phyloP scores from a whole-genome alignment of 2,113 vertebrate genomes.

The Macheiramphus alcinus region DNA sequence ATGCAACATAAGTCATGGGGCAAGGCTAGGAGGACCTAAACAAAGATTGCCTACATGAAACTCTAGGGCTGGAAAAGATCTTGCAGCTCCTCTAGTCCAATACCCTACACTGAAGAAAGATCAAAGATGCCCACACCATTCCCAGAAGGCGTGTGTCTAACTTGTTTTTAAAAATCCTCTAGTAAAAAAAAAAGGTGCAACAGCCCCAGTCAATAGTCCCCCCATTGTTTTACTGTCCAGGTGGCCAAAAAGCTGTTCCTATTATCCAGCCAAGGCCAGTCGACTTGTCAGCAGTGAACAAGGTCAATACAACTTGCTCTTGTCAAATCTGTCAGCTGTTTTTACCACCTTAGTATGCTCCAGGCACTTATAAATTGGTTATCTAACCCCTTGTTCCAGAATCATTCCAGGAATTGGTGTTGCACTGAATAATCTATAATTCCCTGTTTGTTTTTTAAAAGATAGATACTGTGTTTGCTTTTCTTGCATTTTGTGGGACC shows the following conservation, averaged over 20 bases:
- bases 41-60: background rate
- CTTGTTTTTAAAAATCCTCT: background rate
- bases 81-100: background rate
- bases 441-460: background rate
- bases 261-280: background rate
- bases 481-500: background rate
- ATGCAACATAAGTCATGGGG: background rate
- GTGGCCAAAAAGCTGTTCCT: background rate
- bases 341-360: background rate
- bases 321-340: background rate
- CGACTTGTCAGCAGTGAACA: background rate
- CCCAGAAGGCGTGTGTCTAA: background rate
- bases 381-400: background rate
- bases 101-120: background rate
- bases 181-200: background rate
- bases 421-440: background rate
- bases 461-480: background rate
- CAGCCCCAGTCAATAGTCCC: background rate
- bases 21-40: background rate
- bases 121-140: background rate
- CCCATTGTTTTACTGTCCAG: background rate
- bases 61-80: background rate
- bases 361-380: background rate
- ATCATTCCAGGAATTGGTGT: background rate
- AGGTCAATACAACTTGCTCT: background rate